Evolutionary conservation across 2,797 vertebrate species (phyloP).

Genomic region (Chaenodraco wilsoni): DNA sequence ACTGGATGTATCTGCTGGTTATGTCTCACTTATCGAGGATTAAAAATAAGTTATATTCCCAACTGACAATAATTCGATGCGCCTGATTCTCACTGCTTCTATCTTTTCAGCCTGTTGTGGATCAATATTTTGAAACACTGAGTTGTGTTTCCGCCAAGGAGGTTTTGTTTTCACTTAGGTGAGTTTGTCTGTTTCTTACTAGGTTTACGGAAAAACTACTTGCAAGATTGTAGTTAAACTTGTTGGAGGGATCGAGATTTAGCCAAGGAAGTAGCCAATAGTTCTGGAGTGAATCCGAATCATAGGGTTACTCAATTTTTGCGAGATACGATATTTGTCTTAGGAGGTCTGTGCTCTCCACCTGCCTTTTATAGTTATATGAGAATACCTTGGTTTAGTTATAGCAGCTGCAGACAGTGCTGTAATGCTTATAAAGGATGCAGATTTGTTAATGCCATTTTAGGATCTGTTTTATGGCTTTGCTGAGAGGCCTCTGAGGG

Average conservation of each 20-base stretch:
- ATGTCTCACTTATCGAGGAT: background rate
- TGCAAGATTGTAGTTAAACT: too few relatives aligned
- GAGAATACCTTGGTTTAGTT: background rate
- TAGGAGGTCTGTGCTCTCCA: too few relatives aligned
- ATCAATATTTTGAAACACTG: background rate
- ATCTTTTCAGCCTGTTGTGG: background rate
- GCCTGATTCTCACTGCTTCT: background rate
- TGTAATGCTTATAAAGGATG: background rate
- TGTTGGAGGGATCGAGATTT: too few relatives aligned
- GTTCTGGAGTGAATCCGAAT: too few relatives aligned
- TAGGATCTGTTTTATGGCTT: slow-evolving; percentile 4
- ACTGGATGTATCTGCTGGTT: background rate
- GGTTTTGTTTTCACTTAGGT: too few relatives aligned
- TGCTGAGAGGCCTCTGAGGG: background rate
- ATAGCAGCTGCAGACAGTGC: background rate
- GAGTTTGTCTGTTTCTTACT: too few relatives aligned
- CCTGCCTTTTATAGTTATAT: too few relatives aligned
- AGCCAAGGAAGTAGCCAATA: too few relatives aligned
- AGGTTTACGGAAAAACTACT: too few relatives aligned
- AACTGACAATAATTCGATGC: background rate
- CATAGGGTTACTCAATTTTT: too few relatives aligned
- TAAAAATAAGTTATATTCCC: background rate
- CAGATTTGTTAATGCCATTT: background rate
- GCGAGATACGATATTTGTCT: too few relatives aligned
- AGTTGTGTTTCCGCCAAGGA: too few relatives aligned